phyloP scores from a whole-genome alignment of 2,797 vertebrate species.

The Lagodon rhomboides region DNA sequence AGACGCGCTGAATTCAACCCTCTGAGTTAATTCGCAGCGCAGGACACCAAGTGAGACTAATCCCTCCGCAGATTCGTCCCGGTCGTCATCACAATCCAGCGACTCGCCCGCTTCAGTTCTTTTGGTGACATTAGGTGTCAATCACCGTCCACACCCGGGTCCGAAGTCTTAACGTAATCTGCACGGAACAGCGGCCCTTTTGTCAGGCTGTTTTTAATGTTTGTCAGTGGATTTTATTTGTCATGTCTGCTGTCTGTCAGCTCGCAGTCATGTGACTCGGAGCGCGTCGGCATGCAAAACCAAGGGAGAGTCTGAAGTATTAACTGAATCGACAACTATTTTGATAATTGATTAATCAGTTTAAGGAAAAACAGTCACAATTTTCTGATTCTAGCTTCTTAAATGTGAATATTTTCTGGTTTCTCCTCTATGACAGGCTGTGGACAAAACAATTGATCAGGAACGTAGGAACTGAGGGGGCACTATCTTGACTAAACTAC shows the following conservation, averaged over 20 bases:
- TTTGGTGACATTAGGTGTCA: neutral
- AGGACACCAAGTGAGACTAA: constrained; percentile 10
- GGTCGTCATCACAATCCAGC: constrained; percentile 20
- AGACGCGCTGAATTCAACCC: constrained; percentile 7
- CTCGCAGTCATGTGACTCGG: neutral
- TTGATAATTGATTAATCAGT: no score
- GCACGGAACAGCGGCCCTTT: neutral
- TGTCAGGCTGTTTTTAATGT: neutral
- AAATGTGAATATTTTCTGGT: no score
- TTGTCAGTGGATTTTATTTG: constrained; percentile 12
- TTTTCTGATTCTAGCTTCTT: no score
- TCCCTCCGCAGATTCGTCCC: constrained; percentile 6
- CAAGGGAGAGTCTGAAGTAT: no score
- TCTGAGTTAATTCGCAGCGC: constrained; percentile 25
- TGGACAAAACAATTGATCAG: no score
- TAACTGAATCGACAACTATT: no score
- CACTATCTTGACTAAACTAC: no score
- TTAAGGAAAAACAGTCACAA: no score
- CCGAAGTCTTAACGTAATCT: neutral
- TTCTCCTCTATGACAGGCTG: no score
- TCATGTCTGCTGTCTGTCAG: neutral
- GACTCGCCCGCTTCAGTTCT: constrained; percentile 1
- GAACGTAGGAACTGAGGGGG: no score
- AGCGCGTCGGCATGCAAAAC: constrained; percentile 4
- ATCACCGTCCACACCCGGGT: neutral